Evolutionary conservation across 1,140 invertebrate genomes (phyloP), one percentile per base, ranked within the genome.

Genomic region (Trichonephila inaurata): DNA sequence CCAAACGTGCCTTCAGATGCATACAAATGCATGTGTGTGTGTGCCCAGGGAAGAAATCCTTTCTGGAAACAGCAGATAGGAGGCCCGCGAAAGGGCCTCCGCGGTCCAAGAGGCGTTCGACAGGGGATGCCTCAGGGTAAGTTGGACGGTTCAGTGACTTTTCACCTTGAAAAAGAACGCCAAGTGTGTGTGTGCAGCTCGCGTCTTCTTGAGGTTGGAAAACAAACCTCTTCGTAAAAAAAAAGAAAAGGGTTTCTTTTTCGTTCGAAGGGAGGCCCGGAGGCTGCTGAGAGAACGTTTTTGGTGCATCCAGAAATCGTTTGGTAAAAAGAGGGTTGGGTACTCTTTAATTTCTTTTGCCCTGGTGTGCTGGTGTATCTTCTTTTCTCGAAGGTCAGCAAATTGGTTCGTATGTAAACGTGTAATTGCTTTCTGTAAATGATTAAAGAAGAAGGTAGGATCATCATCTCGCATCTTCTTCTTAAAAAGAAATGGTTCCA

Each of bases 151-250:
- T 85, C 82, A 85, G 40, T 85, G 82, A 85, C 82, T 58, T 58
- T 85, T 85, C 82, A 85, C 82, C 82, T 85, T 85, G 82, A 85
- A 60, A 85, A 58, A 58, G 82, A 24, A 85, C 58, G 82, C 58
- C 10, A 58, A 85, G 40, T 85, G 82, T 28, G 24, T 40, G 33
- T 60, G 82, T 77, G 69, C 28, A 2, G 16, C 24, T 28, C 28
- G 69, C 28, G 28, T 77, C 24, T 33, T 72, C 72, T 77, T 18
- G 72, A 77, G 28, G 72, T 24, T 77, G 72, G 72, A 77, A 77
- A 77, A 6, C 24, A 33, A 77, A 77, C 72, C 72, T 77, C 72
- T 33, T 77, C 28, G 72, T 28, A 33, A 64, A 64, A 5, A 51
- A 51, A 51, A 51, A 51, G n/a, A 62, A 77, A 77, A 77, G 72